Conservation (phyloP, 2,797 vertebrate genomes). For the Yasuhikotakia modesta region DNA sequence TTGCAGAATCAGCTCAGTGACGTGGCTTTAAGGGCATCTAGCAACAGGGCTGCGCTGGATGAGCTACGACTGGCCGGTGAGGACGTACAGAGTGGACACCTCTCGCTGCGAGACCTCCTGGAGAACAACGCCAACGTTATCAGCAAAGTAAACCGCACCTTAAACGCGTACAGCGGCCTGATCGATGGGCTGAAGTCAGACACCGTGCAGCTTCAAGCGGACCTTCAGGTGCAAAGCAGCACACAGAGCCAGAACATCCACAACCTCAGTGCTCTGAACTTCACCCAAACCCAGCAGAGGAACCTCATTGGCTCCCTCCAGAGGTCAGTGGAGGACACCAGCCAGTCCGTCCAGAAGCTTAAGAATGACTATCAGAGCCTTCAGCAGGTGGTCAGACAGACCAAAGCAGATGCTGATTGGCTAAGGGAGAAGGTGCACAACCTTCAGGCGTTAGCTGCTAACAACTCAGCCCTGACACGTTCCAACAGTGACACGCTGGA, state of each 20-base stretch:
- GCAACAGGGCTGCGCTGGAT: slow-evolving; percentile 87
- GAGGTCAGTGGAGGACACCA: slow-evolving; percentile 89
- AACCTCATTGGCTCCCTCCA: slow-evolving; percentile 84
- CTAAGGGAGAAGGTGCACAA: slow-evolving; percentile 93
- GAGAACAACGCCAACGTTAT: slow-evolving; percentile 89
- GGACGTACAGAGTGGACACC: slow-evolving; percentile 82
- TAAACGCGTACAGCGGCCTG: slow-evolving; percentile 84
- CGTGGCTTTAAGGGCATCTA: slow-evolving; percentile 83
- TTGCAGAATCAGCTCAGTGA: slow-evolving; percentile 87
- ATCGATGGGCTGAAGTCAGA: slow-evolving; percentile 88
- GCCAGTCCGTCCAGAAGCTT: slow-evolving; percentile 89
- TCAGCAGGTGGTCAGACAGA: slow-evolving; percentile 89
- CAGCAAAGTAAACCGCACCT: slow-evolving; percentile 87
- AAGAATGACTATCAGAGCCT: slow-evolving; percentile 93
- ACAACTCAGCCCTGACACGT: slow-evolving; percentile 88
- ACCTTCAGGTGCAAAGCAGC: slow-evolving; percentile 86
- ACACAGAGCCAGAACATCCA: slow-evolving; percentile 83
- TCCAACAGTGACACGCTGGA: slow-evolving; percentile 91
- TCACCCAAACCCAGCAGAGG: slow-evolving; percentile 91
- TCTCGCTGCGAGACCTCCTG: slow-evolving; percentile 85
- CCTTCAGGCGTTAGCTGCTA: slow-evolving; percentile 87
- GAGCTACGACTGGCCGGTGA: slow-evolving; percentile 85
- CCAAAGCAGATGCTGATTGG: slow-evolving; percentile 87
- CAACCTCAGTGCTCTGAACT: slow-evolving; percentile 87
- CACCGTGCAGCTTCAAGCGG: slow-evolving; percentile 86